phyloP scores from a whole-genome alignment of 2,888 invertebrate genomes.

The Bombyx huttoni region DNA sequence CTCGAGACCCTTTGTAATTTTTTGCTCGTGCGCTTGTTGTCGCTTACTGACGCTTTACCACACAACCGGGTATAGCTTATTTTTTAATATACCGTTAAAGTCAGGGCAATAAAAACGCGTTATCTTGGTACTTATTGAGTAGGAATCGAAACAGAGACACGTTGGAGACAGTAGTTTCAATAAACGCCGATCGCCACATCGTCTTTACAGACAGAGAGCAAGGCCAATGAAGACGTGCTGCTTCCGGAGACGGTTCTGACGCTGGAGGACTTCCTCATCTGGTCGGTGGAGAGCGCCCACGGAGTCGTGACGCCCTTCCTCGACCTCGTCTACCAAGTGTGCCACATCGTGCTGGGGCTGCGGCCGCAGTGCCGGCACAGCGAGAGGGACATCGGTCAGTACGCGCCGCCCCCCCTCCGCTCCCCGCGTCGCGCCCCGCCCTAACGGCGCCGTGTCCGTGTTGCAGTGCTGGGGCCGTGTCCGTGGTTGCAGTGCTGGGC shows the following conservation, averaged over 20 bases:
- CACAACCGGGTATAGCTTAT: no score
- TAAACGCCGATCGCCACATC: no score
- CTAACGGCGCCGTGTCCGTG: slow-evolving; percentile 80
- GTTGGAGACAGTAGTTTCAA: no score
- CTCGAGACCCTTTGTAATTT: no score
- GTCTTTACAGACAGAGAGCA: no score
- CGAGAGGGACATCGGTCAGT: slow-evolving; percentile 82
- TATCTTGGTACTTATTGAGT: no score
- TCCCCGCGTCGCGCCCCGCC: slow-evolving; percentile 83
- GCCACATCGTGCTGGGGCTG: slow-evolving; percentile 89
- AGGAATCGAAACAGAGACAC: no score
- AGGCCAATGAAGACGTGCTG: no score
- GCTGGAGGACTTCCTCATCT: slow-evolving; percentile 89
- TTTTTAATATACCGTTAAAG: no score
- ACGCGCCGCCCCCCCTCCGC: not conserved
- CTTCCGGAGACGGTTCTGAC: slow-evolving; percentile 45
- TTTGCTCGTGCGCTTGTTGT: no score
- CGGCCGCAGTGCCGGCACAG: slow-evolving; percentile 85
- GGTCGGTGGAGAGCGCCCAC: slow-evolving; percentile 81
- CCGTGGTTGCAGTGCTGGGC: slow-evolving; percentile 74
- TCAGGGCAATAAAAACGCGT: no score
- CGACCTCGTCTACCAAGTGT: slow-evolving; percentile 83
- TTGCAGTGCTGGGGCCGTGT: slow-evolving; percentile 79
- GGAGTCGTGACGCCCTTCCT: slow-evolving; percentile 80
- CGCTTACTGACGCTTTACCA: no score